Conservation (phyloP, 2,888 invertebrate species). For the Tetheella fluctuosa region DNA sequence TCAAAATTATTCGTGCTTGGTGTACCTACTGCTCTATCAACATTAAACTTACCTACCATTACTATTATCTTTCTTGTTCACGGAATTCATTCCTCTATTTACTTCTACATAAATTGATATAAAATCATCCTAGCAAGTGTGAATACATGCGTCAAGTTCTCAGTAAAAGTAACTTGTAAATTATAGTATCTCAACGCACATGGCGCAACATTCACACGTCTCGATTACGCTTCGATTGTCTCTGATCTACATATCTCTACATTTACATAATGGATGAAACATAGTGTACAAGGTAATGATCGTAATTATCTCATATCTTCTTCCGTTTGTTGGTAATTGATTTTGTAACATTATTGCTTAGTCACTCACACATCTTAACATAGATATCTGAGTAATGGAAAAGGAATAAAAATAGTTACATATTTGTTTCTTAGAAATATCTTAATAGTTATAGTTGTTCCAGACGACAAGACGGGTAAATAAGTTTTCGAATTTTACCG, state of each 20-base stretch:
- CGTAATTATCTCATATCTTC: too few species aligned
- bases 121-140: not conserved
- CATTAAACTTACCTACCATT: too few species aligned
- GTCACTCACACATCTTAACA: not conserved
- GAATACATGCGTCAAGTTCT: not conserved
- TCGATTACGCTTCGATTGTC: slow-evolving; percentile 6
- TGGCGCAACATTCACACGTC: slow-evolving; percentile 12
- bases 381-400: too few species aligned
- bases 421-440: too few species aligned
- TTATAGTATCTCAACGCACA: slow-evolving; percentile 10
- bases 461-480: not conserved
- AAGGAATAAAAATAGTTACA: too few species aligned
- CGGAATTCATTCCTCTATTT: too few species aligned
- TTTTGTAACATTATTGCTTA: not conserved
- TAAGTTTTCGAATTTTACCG: not conserved
- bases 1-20: too few species aligned
- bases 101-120: not conserved
- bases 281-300: not conserved
- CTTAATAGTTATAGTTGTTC: too few species aligned
- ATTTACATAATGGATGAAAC: slow-evolving; percentile 2
- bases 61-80: too few species aligned
- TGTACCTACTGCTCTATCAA: too few species aligned
- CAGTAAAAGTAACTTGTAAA: slow-evolving; percentile 8
- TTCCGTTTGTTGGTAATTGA: not conserved
- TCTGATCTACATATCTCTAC: not conserved